Conservation (phyloP, 35 echinoderm and acorn worm genomes). For the Strongylocentrotus purpuratus region DNA sequence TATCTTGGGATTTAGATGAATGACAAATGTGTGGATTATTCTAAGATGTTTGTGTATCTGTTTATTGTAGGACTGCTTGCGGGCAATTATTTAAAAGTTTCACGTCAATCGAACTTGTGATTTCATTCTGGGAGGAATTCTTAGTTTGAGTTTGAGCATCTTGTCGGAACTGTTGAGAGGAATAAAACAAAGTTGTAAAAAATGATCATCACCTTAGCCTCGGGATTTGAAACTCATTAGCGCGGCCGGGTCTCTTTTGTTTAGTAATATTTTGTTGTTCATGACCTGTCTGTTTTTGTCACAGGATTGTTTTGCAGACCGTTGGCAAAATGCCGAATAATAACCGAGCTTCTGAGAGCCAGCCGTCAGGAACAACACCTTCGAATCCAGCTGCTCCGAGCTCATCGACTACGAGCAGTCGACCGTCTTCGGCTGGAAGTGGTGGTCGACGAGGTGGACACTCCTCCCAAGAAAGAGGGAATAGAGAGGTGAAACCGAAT, state of each 20-base stretch:
- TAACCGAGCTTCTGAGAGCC: constrained; percentile 29
- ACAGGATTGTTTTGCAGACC: constrained; percentile 28
- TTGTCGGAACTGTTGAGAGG: background rate
- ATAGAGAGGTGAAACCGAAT: constrained; percentile 35
- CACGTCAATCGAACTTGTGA: background rate
- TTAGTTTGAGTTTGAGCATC: background rate
- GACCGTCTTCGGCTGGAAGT: background rate
- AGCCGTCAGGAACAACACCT: background rate
- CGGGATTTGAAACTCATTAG: background rate
- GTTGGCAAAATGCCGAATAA: constrained; percentile 49
- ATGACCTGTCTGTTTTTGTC: background rate
- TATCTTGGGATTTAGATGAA: background rate
- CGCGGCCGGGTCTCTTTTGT: background rate
- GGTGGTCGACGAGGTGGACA: constrained; percentile 35
- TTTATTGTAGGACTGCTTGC: background rate
- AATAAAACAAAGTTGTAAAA: constrained; percentile 31
- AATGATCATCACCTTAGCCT: constrained; percentile 18
- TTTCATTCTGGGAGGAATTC: background rate
- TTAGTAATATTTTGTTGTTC: background rate
- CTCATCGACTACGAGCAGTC: background rate
- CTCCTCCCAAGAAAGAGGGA: constrained; percentile 32
- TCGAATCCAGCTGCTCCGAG: constrained; percentile 15
- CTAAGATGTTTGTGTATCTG: background rate
- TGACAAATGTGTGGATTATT: background rate
- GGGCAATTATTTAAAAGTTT: background rate